phyloP scores from a whole-genome alignment of 2,888 invertebrate genomes.

The Tyria jacobaeae region DNA sequence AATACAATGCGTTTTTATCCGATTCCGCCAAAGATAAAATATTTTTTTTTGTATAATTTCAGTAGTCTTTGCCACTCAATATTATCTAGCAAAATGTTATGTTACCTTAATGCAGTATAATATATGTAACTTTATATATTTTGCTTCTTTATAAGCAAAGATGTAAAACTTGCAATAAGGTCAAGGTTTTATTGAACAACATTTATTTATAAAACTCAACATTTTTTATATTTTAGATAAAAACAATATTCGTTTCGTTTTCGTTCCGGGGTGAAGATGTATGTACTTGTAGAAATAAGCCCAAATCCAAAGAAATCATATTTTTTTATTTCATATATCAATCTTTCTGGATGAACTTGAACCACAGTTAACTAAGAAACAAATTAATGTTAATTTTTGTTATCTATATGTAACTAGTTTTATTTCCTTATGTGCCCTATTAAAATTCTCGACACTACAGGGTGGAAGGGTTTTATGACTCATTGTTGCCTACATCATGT shows the following conservation, averaged over 20 bases:
- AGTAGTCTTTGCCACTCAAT: not conserved
- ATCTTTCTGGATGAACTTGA: not conserved
- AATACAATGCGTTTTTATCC: not conserved
- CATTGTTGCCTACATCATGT: conserved; percentile 10
- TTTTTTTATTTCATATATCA: not conserved
- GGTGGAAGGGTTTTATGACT: conserved; percentile 5
- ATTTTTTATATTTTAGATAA: too few species aligned
- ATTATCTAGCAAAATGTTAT: not conserved
- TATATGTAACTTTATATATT: too few species aligned
- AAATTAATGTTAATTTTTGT: not conserved
- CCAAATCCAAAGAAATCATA: not conserved
- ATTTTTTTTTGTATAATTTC: too few species aligned
- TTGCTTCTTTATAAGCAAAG: too few species aligned
- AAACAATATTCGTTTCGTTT: too few species aligned
- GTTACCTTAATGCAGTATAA: too few species aligned
- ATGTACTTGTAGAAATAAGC: not conserved
- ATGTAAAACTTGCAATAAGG: too few species aligned
- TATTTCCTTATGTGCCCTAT: conserved; percentile 8
- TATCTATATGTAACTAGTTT: conserved; percentile 1
- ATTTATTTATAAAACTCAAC: not conserved
- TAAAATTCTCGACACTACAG: not conserved
- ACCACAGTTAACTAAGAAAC: not conserved
- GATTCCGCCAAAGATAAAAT: too few species aligned
- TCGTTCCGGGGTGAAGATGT: too few species aligned
- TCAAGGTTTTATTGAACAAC: not conserved